These are phyloP conservation scores for Neolamprologus ventralis DNA, from an alignment of 2,113 vertebrate genomes.

Conservation along the genomic window DNA sequence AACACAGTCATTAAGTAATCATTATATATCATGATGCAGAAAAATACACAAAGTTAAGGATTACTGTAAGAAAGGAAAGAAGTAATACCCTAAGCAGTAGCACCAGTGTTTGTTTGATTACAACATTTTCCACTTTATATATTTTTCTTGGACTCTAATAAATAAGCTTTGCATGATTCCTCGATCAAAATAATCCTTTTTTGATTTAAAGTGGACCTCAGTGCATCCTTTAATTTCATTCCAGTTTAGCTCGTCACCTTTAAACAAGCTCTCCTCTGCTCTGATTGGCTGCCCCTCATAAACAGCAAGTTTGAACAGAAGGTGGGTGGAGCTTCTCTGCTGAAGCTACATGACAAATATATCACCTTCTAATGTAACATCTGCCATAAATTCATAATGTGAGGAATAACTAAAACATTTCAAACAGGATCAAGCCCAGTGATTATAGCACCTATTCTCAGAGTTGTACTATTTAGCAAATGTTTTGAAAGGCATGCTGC, in stretches of 20 bases:
- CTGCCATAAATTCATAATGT: neutral
- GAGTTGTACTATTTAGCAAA: neutral
- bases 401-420: neutral
- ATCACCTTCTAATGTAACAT: neutral
- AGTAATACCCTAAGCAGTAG: neutral
- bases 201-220: neutral
- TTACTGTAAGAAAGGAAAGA: neutral
- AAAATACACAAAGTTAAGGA: neutral
- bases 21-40: neutral
- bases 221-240: neutral
- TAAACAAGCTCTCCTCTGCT: neutral
- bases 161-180: neutral
- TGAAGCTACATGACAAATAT: fast-evolving
- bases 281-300: neutral
- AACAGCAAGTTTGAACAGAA: neutral
- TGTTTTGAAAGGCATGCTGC: neutral
- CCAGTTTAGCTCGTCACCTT: neutral
- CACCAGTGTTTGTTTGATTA: neutral
- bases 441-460: neutral
- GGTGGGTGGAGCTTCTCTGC: neutral
- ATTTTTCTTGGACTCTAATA: neutral
- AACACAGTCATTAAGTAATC: neutral
- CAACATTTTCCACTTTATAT: neutral
- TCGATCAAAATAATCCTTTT: neutral
- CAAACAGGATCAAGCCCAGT: neutral